Conservation (phyloP, 2,797 vertebrate genomes). For the Sphenopsis melanotis region DNA sequence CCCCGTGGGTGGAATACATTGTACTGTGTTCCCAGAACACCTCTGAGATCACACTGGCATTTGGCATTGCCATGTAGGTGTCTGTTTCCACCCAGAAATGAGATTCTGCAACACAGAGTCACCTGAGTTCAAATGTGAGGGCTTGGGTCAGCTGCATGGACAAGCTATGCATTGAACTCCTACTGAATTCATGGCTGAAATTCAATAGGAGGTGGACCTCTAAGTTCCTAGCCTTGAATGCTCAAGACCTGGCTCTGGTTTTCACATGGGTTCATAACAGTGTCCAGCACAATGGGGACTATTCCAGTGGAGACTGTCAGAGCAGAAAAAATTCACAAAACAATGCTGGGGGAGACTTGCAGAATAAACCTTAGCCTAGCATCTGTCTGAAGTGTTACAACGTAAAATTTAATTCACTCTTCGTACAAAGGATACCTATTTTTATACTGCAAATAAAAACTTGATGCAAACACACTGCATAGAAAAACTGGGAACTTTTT, state of each 20-base stretch:
- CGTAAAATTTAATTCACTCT: not conserved
- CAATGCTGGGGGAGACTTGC: accelerated
- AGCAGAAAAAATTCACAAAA: not conserved
- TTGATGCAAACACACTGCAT: not conserved
- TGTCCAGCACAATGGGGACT: not conserved
- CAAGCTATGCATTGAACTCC: not conserved
- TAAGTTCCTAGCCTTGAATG: not conserved
- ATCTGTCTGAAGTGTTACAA: not conserved
- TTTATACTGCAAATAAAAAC: not conserved
- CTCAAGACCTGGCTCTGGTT: not conserved
- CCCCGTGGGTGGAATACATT: accelerated
- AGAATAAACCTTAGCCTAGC: not conserved
- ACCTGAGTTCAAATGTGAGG: not conserved
- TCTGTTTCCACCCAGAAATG: not conserved
- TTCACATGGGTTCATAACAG: not conserved
- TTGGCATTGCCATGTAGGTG: accelerated
- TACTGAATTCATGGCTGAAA: not conserved
- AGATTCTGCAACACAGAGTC: not conserved
- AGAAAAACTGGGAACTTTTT: not conserved
- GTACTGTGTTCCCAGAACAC: not conserved
- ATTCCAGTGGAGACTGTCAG: not conserved
- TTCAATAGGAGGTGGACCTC: not conserved
- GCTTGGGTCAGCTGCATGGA: not conserved
- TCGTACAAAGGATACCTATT: not conserved
- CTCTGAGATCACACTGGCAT: not conserved